Base-by-base conservation (phyloP, 2,113 vertebrate species). In the Indicator indicator region DNA sequence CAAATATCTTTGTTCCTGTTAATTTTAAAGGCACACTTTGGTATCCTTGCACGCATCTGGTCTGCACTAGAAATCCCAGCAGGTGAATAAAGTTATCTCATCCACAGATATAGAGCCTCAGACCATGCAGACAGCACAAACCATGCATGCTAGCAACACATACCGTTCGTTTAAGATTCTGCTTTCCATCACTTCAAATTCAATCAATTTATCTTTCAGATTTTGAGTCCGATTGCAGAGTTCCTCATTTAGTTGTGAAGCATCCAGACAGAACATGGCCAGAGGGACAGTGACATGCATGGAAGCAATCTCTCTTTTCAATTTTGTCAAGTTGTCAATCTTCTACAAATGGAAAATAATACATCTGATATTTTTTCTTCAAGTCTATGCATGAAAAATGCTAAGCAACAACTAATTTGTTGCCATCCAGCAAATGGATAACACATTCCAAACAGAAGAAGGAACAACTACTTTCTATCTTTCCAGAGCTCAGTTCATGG, bases 231-330 rank as follows among this genome's bases (percentile, higher is more conserved):
- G 95, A 71, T 67, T 95, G 94, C 98, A 98, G 84, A 99, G 97
- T 7, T 99, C 98, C 33, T 98, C 96, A 65, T 99, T 98, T 83
- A 99, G 97, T 1, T 86, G 86, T 42, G 94, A 69, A n/a, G 98
- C 93, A 44, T 98, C 96, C 90, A 99, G 98, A 87, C 98, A 99
- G 97, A 99, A 98, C 97, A 99, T 96, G 56, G 98, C 98, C 89
- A 99, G 93, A 12, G 98, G 98, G 70, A 98, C 97, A 0, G 98
- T 99, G 33, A 98, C 55, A 42, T 90, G 98, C 97, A 99, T 97
- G 12, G 97, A 98, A 20, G 98, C 97, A 40, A 99, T 98, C 94
- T 99, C 98, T 32, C 65, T 95, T 93, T 97, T 96, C 88, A 99
- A 40, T 9, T 96, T 69, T 58, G 98, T 97, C 64, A 99, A 94